Conservation (phyloP, 2,113 vertebrate genomes). For the Pygoscelis antarcticus region DNA sequence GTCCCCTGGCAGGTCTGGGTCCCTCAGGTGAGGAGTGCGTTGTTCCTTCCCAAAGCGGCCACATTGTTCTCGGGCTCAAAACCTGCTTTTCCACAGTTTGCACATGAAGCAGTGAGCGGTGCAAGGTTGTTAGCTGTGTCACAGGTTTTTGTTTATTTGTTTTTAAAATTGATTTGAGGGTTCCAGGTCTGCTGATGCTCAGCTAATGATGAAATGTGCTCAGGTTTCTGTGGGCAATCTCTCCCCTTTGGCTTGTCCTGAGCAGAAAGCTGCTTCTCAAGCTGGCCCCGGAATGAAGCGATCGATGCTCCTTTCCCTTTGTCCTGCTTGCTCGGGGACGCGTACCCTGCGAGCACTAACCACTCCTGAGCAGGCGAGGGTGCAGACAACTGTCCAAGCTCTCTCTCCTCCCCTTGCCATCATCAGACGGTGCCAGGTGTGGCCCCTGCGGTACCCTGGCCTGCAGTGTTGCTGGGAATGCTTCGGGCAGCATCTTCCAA, state of each 20-base stretch:
- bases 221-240: not conserved
- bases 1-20: not conserved
- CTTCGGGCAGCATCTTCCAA: not conserved
- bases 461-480: not conserved
- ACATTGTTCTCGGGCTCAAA: not conserved
- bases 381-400: not conserved
- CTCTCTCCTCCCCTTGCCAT: not conserved
- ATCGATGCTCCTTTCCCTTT: not conserved
- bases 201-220: not conserved
- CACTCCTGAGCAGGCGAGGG: rapidly evolving
- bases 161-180: not conserved
- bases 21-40: rapidly evolving
- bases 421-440: not conserved
- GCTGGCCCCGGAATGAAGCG: not conserved
- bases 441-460: not conserved
- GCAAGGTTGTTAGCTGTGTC: not conserved
- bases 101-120: rapidly evolving
- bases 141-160: not conserved
- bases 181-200: not conserved
- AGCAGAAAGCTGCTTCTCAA: not conserved
- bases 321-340: rapidly evolving
- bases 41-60: not conserved
- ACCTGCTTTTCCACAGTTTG: not conserved
- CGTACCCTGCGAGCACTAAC: not conserved
- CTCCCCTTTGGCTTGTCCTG: not conserved